A percentile compares a stretch with the other conserved stretches of the same genome.
Evolutionary conservation across 2,797 vertebrate genomes (phyloP).

Genomic region (Acanthurus leucopareius): DNA sequence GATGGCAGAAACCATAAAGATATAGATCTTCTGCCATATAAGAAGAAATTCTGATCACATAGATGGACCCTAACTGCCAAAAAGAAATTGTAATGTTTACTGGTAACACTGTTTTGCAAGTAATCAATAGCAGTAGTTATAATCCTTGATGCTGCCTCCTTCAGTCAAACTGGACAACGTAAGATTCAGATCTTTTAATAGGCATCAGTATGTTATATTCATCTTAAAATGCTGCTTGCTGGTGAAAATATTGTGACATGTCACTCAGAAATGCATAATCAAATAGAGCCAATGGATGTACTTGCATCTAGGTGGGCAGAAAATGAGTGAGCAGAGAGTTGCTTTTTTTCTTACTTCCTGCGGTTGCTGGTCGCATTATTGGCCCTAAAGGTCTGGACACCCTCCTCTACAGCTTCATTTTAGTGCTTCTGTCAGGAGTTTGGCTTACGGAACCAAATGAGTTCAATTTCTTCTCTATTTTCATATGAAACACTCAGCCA

Average conservation of each 20-base stretch:
- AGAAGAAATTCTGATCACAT: neutral
- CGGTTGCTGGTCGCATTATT: constrained; percentile 74
- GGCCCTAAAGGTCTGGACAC: constrained; percentile 73
- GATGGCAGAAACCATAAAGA: constrained; percentile 2
- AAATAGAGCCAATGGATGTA: constrained; percentile 56
- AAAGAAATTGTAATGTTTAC: neutral
- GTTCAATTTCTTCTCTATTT: constrained; percentile 83
- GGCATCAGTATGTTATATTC: too few relatives aligned
- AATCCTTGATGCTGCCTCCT: too few relatives aligned
- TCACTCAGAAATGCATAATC: constrained; percentile 20
- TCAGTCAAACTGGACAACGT: too few relatives aligned
- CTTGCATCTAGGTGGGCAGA: constrained; percentile 57
- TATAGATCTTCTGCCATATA: neutral
- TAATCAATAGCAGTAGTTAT: too few relatives aligned
- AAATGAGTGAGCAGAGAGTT: constrained; percentile 56
- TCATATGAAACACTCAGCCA: constrained; percentile 86
- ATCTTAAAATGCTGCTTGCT: too few relatives aligned
- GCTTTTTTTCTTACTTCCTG: constrained; percentile 46
- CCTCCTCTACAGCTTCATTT: constrained; percentile 78
- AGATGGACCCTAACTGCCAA: neutral
- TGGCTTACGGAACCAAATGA: constrained; percentile 78
- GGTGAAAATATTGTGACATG: too few relatives aligned
- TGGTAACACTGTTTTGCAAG: neutral
- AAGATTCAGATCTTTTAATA: too few relatives aligned
- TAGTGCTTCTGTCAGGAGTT: constrained; percentile 82